Conservation (phyloP, 2,797 vertebrate genomes). For the Orestias chungarensis region DNA sequence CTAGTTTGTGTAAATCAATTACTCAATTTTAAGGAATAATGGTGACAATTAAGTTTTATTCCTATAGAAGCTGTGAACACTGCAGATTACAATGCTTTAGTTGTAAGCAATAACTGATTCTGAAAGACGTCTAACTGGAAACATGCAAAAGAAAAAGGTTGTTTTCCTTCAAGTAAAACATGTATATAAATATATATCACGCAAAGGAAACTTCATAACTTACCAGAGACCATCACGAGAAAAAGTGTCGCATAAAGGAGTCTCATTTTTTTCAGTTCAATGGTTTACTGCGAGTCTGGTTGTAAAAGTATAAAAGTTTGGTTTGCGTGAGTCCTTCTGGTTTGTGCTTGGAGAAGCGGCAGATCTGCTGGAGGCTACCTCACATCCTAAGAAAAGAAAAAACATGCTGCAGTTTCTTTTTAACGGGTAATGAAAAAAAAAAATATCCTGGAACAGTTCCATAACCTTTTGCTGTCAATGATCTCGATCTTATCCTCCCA, state of each 20-base stretch:
- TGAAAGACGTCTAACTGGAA: not conserved
- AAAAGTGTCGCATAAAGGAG: not conserved
- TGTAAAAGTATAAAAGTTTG: not conserved
- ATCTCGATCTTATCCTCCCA: too few relatives aligned
- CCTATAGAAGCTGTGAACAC: too few relatives aligned
- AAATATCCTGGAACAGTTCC: too few relatives aligned
- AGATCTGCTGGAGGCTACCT: not conserved
- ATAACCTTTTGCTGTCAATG: too few relatives aligned
- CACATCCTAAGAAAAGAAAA: too few relatives aligned
- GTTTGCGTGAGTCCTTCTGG: not conserved
- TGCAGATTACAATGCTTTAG: too few relatives aligned
- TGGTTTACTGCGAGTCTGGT: not conserved
- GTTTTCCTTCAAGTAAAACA: not conserved
- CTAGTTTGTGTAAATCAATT: too few relatives aligned
- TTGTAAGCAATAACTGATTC: not conserved
- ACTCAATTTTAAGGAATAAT: too few relatives aligned
- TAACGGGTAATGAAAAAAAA: too few relatives aligned
- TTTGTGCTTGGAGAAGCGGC: not conserved
- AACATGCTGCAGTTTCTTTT: too few relatives aligned
- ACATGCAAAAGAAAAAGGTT: too few relatives aligned
- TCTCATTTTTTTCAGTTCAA: not conserved
- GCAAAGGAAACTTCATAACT: not conserved
- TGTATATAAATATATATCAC: not conserved
- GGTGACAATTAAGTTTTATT: too few relatives aligned
- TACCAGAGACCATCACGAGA: conserved; percentile 31